Percentiles rank a stretch among this genome's conserved stretches.
Evolutionary conservation across 2,888 invertebrate species (phyloP).

Genomic region (Antheraea assamensis): DNA sequence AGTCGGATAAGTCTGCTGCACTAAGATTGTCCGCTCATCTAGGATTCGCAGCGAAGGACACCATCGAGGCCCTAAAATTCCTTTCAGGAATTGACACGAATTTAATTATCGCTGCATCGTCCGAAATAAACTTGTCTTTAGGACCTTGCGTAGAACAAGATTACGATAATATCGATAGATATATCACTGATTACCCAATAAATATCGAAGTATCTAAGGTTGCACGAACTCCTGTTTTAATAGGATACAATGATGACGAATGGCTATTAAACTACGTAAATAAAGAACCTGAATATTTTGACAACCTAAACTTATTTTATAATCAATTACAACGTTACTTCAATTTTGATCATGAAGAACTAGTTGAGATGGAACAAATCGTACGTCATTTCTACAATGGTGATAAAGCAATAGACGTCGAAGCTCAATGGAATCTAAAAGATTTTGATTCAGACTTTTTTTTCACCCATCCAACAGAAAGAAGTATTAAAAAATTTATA

Average conservation of each 20-base stretch:
- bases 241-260: constrained; percentile 48
- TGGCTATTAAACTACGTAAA: constrained; percentile 26
- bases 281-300: constrained; percentile 30
- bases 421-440: constrained; percentile 32
- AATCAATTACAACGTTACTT: constrained; percentile 34
- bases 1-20: constrained; percentile 40
- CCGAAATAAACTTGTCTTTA: constrained; percentile 35
- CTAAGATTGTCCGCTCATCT: constrained; percentile 46
- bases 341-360: constrained; percentile 36
- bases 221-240: constrained; percentile 39
- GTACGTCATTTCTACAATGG: constrained; percentile 57
- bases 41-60: constrained; percentile 42
- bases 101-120: constrained; percentile 44
- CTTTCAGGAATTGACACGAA: constrained; percentile 42
- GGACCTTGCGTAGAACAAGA: constrained; percentile 51
- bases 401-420: constrained; percentile 40
- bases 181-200: constrained; percentile 44
- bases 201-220: constrained; percentile 35
- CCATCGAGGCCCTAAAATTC: constrained; percentile 47
- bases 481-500: constrained; percentile 46
- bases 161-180: constrained; percentile 38
- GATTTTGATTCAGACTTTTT: constrained; percentile 50
- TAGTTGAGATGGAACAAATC: constrained; percentile 38
- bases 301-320: constrained; percentile 30
- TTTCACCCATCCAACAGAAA: constrained; percentile 41